phyloP scores from a whole-genome alignment of 2,797 vertebrate genomes.

The Ficedula albicollis region DNA sequence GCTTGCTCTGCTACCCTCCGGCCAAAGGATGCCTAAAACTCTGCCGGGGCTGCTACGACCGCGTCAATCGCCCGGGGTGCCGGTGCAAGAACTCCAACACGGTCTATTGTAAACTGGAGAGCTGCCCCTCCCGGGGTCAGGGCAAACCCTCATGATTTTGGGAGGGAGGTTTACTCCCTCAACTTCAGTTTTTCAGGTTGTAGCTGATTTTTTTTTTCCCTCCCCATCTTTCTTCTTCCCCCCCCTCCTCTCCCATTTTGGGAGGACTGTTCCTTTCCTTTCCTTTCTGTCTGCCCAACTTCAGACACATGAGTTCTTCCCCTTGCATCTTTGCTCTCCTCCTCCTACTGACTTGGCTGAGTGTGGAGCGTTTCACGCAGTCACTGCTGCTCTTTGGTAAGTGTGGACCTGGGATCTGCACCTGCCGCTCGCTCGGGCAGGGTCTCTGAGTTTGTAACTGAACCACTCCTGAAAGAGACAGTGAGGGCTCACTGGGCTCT shows the following conservation, averaged over 20 bases:
- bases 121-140: slow-evolving; percentile 81
- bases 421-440: background rate
- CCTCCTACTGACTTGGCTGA: background rate
- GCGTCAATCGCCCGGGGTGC: slow-evolving; percentile 88
- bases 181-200: slow-evolving; percentile 70
- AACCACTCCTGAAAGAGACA: slow-evolving; percentile 54
- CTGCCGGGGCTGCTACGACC: slow-evolving; percentile 90
- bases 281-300: slow-evolving; percentile 57
- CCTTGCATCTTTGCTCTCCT: background rate
- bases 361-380: background rate
- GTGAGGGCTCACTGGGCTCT: slow-evolving; percentile 49
- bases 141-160: slow-evolving; percentile 90
- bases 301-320: background rate
- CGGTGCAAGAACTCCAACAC: slow-evolving; percentile 98
- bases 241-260: background rate
- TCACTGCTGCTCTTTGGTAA: slow-evolving; percentile 46
- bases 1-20: slow-evolving; percentile 94
- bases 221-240: background rate
- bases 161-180: slow-evolving; percentile 58
- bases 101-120: slow-evolving; percentile 96
- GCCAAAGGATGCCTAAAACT: slow-evolving; percentile 91
- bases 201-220: slow-evolving; percentile 65
- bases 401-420: slow-evolving; percentile 30
- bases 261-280: slow-evolving; percentile 49
- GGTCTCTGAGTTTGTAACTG: slow-evolving; percentile 26